phyloP scores from a whole-genome alignment of 2,888 invertebrate genomes.

The Pammene aurita region DNA sequence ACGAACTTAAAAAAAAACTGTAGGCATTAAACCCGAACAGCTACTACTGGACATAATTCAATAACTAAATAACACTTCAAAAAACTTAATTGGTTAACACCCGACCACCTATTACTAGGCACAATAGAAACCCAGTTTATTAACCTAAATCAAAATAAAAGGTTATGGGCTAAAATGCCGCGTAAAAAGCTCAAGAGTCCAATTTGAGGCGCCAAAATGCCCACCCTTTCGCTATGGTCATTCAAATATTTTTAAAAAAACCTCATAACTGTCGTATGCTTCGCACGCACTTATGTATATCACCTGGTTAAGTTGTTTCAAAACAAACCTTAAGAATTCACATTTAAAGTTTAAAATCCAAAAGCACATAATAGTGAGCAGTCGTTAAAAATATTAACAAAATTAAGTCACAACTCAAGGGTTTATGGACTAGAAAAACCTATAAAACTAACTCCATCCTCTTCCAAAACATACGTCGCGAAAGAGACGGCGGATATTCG shows the following conservation, averaged over 20 bases:
- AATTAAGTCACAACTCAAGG: slow-evolving; percentile 67
- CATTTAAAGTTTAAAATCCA: not conserved
- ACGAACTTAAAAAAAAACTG: too few species aligned
- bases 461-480: slow-evolving; percentile 26
- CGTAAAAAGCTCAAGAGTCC: slow-evolving; percentile 53
- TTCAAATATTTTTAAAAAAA: slow-evolving; percentile 51
- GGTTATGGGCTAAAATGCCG: slow-evolving; percentile 55
- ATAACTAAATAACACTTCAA: not conserved
- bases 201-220: slow-evolving; percentile 69
- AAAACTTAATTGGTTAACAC: slow-evolving; percentile 33
- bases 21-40: too few species aligned
- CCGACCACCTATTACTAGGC: slow-evolving; percentile 27
- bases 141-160: slow-evolving; percentile 59
- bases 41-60: not conserved
- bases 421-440: slow-evolving; percentile 42
- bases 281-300: slow-evolving; percentile 6
- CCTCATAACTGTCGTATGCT: slow-evolving; percentile 28
- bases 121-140: slow-evolving; percentile 48
- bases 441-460: slow-evolving; percentile 32
- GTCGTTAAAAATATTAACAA: slow-evolving; percentile 42
- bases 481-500: slow-evolving; percentile 43
- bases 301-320: not conserved
- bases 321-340: not conserved
- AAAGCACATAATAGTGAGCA: not conserved
- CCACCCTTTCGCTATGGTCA: slow-evolving; percentile 71